These are phyloP conservation scores for Cerastoderma edule DNA, from an alignment of 2,888 invertebrate genomes.

Conservation along the genomic window DNA sequence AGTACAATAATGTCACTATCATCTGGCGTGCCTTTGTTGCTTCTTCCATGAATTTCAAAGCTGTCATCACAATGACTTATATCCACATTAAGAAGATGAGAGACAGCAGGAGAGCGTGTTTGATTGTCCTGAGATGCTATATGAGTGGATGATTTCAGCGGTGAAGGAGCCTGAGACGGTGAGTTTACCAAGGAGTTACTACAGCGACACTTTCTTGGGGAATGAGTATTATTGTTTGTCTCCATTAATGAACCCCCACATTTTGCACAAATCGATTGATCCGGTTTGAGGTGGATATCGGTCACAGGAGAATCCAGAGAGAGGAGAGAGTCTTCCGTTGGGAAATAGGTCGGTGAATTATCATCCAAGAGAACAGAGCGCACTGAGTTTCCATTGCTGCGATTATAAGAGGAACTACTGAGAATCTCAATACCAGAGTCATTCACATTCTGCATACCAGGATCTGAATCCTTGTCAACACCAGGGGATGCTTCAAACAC, in stretches of 20 bases:
- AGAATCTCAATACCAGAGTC: conserved; percentile 62
- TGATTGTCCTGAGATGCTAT: conserved; percentile 1
- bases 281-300: conserved; percentile 40
- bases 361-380: conserved; percentile 54
- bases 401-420: conserved; percentile 57
- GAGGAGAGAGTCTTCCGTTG: conserved; percentile 50
- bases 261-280: conserved; percentile 54
- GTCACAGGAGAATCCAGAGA: conserved; percentile 55
- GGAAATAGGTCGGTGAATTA: conserved; percentile 55
- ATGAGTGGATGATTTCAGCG: conserved; percentile 24
- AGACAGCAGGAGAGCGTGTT: not conserved
- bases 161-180: conserved; percentile 45
- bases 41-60: not conserved
- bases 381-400: conserved; percentile 61
- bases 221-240: conserved; percentile 56
- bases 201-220: conserved; percentile 55
- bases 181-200: conserved; percentile 43
- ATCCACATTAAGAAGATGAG: not conserved
- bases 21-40: not conserved
- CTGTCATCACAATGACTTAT: not conserved
- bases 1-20: conserved; percentile 48
- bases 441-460: conserved; percentile 48
- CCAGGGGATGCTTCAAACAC: conserved; percentile 40
- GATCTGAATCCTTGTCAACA: conserved; percentile 51
- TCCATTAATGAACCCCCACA: conserved; percentile 62